These are phyloP conservation scores for Brachionus koreanus DNA, from an alignment of 1,140 invertebrate genomes.

Conservation along the genomic window DNA sequence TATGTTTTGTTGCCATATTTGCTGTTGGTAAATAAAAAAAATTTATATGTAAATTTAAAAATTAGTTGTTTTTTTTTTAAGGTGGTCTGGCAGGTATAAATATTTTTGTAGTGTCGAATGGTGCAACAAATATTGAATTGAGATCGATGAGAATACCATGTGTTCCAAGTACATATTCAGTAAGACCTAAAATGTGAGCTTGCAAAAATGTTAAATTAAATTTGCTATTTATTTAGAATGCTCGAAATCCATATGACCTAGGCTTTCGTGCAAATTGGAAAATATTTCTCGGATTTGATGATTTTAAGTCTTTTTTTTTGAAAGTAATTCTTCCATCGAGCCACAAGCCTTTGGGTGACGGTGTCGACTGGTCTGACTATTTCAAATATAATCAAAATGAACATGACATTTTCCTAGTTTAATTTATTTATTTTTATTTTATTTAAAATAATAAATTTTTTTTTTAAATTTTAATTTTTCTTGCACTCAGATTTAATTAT, in stretches of 20 bases:
- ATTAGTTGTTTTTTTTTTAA: no score
- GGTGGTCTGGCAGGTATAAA: neutral
- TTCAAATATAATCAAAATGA: neutral
- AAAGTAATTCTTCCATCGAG: constrained; percentile 74
- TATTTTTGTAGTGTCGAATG: constrained; percentile 17
- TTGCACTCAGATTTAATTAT: neutral
- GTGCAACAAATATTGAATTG: constrained; percentile 20
- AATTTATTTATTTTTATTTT: constrained; percentile 3
- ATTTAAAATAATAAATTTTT: neutral
- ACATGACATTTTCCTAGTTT: constrained; percentile 13
- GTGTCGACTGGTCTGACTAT: constrained; percentile 68
- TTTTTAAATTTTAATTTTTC: neutral
- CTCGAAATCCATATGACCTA: constrained; percentile 83
- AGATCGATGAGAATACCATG: neutral
- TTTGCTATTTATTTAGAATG: constrained; percentile 59
- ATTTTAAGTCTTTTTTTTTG: constrained; percentile 65
- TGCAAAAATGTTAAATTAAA: neutral
- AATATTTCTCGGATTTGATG: constrained; percentile 74
- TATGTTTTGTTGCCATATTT: constrained; percentile 29
- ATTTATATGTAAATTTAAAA: no score
- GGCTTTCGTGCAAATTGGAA: constrained; percentile 79
- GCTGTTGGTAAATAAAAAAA: constrained; percentile 35
- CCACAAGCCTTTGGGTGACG: constrained; percentile 73
- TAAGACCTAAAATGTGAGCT: neutral
- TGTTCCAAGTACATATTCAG: neutral